phyloP scores from a whole-genome alignment of 2,797 vertebrate species.

The Coranthus polyacanthus region DNA sequence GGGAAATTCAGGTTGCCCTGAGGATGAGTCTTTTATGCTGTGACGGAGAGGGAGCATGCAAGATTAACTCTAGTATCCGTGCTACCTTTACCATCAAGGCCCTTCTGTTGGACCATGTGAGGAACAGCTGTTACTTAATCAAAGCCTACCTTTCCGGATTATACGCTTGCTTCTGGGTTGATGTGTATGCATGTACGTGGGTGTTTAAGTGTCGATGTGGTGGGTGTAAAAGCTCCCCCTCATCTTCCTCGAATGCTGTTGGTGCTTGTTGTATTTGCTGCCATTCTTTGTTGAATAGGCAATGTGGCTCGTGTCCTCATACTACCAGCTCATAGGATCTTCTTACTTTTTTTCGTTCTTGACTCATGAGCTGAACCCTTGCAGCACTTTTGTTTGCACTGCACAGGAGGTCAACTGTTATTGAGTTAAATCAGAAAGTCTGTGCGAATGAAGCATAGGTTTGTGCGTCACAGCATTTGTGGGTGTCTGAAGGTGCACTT shows the following conservation, averaged over 20 bases:
- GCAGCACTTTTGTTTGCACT: conserved; percentile 20
- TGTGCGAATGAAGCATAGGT: conserved; percentile 16
- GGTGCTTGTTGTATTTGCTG: not conserved
- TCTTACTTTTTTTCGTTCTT: conserved; percentile 11
- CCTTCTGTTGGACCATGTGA: conserved; percentile 47
- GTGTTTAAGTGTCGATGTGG: conserved; percentile 16
- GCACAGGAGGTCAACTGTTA: conserved; percentile 32
- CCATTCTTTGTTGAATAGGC: conserved; percentile 18
- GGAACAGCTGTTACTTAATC: conserved; percentile 58
- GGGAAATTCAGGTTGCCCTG: conserved; percentile 47
- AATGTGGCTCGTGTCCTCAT: not conserved
- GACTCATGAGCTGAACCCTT: conserved; percentile 5
- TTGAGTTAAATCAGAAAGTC: conserved; percentile 38
- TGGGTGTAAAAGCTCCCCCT: not conserved
- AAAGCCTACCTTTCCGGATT: conserved; percentile 42
- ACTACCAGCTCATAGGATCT: conserved; percentile 8
- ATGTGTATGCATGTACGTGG: conserved; percentile 3
- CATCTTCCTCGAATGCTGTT: not conserved
- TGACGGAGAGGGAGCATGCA: conserved; percentile 49
- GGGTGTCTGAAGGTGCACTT: conserved; percentile 46
- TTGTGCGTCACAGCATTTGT: conserved; percentile 11
- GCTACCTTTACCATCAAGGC: conserved; percentile 50
- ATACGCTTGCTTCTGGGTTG: conserved; percentile 23
- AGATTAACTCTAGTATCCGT: conserved; percentile 50
- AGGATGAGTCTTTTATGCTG: conserved; percentile 53